phyloP scores from a whole-genome alignment of 2,113 vertebrate species.

The Mustela nigripes region DNA sequence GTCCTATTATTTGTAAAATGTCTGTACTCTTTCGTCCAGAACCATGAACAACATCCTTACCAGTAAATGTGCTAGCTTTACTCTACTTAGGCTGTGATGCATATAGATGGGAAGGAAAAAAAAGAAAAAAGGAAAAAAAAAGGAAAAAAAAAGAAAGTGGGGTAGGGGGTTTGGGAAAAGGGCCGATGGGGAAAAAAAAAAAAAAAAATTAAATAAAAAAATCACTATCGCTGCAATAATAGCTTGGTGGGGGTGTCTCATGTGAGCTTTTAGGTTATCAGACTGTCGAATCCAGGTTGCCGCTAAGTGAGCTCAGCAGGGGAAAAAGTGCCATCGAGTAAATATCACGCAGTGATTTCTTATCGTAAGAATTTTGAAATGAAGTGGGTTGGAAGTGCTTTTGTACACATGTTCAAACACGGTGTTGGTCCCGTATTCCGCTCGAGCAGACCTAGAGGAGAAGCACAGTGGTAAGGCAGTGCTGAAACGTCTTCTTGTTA shows the following conservation, averaged over 20 bases:
- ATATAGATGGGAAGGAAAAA: too few species aligned
- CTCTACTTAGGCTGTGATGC: background rate
- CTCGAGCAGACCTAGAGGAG: background rate
- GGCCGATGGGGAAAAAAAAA: too few species aligned
- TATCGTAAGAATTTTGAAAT: background rate
- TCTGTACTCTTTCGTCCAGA: background rate
- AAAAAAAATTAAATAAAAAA: background rate
- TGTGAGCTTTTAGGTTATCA: fast-evolving
- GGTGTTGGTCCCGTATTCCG: background rate
- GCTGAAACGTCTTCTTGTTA: fast-evolving
- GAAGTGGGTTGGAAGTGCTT: background rate
- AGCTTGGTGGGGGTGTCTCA: background rate
- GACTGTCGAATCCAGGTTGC: background rate
- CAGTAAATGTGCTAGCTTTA: background rate
- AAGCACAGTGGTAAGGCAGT: background rate
- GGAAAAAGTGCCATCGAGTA: background rate
- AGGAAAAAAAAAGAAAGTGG: background rate
- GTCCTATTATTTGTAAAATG: background rate
- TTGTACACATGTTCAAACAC: background rate
- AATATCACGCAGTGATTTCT: background rate
- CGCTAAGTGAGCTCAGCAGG: background rate
- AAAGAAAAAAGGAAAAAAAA: background rate
- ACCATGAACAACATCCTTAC: background rate
- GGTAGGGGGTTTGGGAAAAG: too few species aligned
- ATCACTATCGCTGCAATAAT: background rate